Conservation (phyloP, 2,797 vertebrate genomes). For the Apogon talboti region DNA sequence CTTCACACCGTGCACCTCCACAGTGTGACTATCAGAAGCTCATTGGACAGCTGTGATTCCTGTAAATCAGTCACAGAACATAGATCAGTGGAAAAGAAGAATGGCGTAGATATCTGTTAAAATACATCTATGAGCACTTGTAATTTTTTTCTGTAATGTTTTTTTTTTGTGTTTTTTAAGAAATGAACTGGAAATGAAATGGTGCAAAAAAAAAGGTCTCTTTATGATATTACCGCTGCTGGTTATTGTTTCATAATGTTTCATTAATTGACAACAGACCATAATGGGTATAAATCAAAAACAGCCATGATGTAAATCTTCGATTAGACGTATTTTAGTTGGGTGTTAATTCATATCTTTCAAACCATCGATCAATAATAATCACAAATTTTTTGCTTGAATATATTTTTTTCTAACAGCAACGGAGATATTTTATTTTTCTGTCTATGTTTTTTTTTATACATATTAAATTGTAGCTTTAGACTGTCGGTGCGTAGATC, state of each 20-base stretch:
- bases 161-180: background rate
- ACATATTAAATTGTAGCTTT: too few relatives aligned
- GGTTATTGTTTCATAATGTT: background rate
- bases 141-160: background rate
- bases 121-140: background rate
- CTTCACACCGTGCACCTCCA: conserved; percentile 59
- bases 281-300: background rate
- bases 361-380: too few relatives aligned
- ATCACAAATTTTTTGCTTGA: too few relatives aligned
- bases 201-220: conserved; percentile 4
- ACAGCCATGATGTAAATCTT: too few relatives aligned
- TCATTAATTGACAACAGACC: background rate
- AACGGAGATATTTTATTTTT: too few relatives aligned
- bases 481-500: too few relatives aligned
- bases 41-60: conserved; percentile 56
- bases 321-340: too few relatives aligned
- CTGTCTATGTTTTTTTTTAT: too few relatives aligned
- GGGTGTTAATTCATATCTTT: too few relatives aligned
- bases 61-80: conserved; percentile 22
- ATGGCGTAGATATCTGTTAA: background rate
- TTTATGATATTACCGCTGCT: background rate
- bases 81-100: background rate
- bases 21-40: conserved; percentile 70
- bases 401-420: too few relatives aligned
- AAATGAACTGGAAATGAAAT: background rate